Percentiles rank a stretch among this genome's conserved stretches.
These are phyloP conservation scores for Ariolimax columbianus DNA, from an alignment of 2,888 invertebrate genomes.

Conservation along the genomic window DNA sequence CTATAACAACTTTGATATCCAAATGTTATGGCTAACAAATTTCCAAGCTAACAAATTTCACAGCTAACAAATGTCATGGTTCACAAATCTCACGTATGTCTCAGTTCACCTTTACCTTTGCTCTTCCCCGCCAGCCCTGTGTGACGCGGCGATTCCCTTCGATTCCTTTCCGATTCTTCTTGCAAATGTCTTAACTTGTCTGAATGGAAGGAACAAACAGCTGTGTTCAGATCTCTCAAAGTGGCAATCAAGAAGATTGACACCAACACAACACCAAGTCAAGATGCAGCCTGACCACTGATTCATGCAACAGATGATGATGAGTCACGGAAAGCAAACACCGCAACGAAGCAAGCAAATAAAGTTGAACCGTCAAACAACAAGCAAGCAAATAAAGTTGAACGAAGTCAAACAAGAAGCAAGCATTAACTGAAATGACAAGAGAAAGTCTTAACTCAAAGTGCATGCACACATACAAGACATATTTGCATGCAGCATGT, in stretches of 20 bases:
- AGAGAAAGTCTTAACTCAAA: background rate
- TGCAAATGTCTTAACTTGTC: slow-evolving; percentile 65
- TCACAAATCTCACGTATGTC: background rate
- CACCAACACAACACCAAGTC: background rate
- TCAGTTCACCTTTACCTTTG: slow-evolving; percentile 54
- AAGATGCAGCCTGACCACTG: background rate
- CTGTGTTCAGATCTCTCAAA: background rate
- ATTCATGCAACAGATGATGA: background rate
- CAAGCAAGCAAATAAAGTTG: slow-evolving; percentile 11
- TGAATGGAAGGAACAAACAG: slow-evolving; percentile 51
- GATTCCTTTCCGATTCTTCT: slow-evolving; percentile 62
- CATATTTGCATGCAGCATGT: background rate
- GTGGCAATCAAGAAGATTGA: background rate
- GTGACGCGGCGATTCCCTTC: slow-evolving; percentile 47
- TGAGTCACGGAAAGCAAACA: background rate
- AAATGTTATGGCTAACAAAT: background rate
- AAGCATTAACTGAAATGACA: background rate
- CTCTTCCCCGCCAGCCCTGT: slow-evolving; percentile 53
- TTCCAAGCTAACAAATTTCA: too few relatives aligned
- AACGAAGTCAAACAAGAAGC: slow-evolving; percentile 4
- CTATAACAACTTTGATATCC: background rate
- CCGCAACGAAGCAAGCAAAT: background rate
- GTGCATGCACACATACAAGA: background rate
- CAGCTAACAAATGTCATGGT: background rate
- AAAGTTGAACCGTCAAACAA: too few relatives aligned